A percentile compares a stretch with the other conserved stretches of the same genome.
phyloP scores from a whole-genome alignment of 2,888 invertebrate species.

The Conus canariensis region DNA sequence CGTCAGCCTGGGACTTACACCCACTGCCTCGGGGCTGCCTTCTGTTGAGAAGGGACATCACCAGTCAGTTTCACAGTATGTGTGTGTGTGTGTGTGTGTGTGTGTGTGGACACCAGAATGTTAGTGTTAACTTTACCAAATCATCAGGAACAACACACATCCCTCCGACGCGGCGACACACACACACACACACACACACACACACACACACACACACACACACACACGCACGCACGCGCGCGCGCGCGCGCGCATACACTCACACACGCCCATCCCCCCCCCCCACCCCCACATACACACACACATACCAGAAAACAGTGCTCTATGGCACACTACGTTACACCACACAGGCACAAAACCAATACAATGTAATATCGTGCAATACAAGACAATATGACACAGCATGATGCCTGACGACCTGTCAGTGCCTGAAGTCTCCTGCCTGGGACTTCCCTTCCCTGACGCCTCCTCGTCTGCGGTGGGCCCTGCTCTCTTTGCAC shows the following conservation, averaged over 20 bases:
- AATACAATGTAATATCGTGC: too few species aligned
- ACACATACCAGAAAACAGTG: neutral
- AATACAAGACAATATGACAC: too few species aligned
- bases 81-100: too few species aligned
- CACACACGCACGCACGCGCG: neutral
- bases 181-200: constrained; percentile 13
- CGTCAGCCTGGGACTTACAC: neutral
- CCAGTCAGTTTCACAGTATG: too few species aligned
- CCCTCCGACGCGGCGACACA: neutral
- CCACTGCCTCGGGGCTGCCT: neutral
- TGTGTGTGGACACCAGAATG: too few species aligned
- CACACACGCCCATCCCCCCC: neutral
- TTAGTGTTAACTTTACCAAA: too few species aligned
- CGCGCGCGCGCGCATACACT: neutral
- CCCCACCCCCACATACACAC: neutral
- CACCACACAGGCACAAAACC: neutral
- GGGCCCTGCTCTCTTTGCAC: neutral
- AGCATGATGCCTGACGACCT: too few species aligned
- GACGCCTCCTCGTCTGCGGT: too few species aligned
- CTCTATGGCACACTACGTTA: neutral
- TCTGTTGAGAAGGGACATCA: too few species aligned
- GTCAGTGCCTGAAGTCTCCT: too few species aligned
- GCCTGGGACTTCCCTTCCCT: too few species aligned
- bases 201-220: neutral
- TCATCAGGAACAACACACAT: neutral